Evolutionary conservation across 2,113 vertebrate species (phyloP).

Genomic region (Actinemys pallida): DNA sequence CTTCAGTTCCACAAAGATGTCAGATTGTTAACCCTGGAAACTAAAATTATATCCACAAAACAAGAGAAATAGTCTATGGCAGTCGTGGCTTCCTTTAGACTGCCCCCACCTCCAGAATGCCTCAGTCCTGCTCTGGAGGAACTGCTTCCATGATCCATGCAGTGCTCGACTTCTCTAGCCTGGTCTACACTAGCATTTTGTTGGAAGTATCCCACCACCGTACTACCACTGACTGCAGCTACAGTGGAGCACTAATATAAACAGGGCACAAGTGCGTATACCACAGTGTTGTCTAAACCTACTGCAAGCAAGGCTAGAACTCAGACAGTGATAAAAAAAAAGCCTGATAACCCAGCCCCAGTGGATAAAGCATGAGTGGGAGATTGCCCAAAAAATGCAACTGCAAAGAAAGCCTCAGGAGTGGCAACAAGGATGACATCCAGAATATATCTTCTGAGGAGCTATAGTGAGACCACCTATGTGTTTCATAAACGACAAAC

Average conservation of each 20-base stretch:
- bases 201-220: background rate
- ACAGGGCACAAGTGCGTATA: slow-evolving; percentile 27
- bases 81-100: background rate
- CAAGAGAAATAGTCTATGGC: no score
- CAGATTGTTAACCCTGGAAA: no score
- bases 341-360: background rate
- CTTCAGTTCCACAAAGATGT: no score
- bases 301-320: background rate
- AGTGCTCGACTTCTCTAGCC: background rate
- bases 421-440: background rate
- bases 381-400: background rate
- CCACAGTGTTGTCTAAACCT: background rate
- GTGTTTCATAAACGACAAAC: background rate
- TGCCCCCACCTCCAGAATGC: background rate
- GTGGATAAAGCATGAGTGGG: background rate
- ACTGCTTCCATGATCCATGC: background rate
- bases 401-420: background rate
- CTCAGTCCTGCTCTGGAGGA: background rate
- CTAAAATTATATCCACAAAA: no score
- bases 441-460: background rate
- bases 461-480: background rate
- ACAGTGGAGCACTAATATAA: background rate
- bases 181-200: background rate
- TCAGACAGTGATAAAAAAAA: background rate
- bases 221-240: slow-evolving; percentile 12